phyloP scores from a whole-genome alignment of 2,888 invertebrate genomes.

The Eulithis testata region DNA sequence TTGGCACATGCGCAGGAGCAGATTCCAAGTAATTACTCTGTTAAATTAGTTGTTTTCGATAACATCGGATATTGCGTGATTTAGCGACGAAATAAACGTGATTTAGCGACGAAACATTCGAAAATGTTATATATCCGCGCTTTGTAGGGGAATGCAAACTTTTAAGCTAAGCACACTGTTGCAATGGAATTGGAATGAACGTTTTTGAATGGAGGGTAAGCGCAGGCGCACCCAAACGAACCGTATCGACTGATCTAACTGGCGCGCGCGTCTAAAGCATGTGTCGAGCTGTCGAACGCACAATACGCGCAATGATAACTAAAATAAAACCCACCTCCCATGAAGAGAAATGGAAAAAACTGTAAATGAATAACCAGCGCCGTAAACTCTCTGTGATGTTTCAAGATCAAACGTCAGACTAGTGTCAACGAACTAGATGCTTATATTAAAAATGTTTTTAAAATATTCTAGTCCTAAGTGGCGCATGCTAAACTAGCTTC shows the following conservation, averaged over 20 bases:
- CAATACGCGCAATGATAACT: conserved; percentile 74
- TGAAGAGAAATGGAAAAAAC: conserved; percentile 61
- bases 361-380: conserved; percentile 36
- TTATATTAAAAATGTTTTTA: conserved; percentile 30
- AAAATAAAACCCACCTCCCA: conserved; percentile 77
- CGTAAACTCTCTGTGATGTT: conserved; percentile 36
- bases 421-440: conserved; percentile 40
- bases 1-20: conserved; percentile 74
- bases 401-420: conserved; percentile 47
- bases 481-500: conserved; percentile 32
- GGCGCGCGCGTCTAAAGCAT: conserved; percentile 62
- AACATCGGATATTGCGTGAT: conserved; percentile 41
- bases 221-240: conserved; percentile 64
- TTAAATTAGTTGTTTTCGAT: conserved; percentile 58
- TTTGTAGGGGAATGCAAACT: not conserved
- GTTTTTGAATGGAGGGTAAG: conserved; percentile 54
- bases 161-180: conserved; percentile 37
- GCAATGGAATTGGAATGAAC: not conserved
- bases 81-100: conserved; percentile 21
- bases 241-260: conserved; percentile 64
- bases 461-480: conserved; percentile 30
- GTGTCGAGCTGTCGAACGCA: conserved; percentile 60
- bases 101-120: conserved; percentile 21
- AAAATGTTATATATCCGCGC: not conserved
- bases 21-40: conserved; percentile 65